Evolutionary conservation across 2,113 vertebrate genomes (phyloP).

Genomic region (Laterallus jamaicensis): DNA sequence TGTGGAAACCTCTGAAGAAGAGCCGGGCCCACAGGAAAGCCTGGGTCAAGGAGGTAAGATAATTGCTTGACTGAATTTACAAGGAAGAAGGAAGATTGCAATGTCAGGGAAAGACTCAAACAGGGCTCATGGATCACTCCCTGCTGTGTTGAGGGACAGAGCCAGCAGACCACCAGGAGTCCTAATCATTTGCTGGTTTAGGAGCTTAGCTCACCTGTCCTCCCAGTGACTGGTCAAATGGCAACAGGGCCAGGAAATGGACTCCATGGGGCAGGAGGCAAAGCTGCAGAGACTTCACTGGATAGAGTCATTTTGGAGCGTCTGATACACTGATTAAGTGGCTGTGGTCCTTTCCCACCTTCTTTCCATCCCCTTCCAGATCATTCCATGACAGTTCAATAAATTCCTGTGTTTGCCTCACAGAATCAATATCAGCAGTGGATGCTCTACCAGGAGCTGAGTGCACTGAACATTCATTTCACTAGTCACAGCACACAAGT

Average conservation of each 20-base stretch:
- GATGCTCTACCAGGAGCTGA: not conserved
- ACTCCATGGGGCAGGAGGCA: not conserved
- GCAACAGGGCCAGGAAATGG: not conserved
- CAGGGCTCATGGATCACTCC: not conserved
- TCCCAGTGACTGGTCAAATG: not conserved
- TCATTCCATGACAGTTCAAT: not conserved
- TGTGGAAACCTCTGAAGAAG: not conserved
- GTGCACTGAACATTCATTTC: not conserved
- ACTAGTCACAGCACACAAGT: not conserved
- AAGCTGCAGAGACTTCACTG: not conserved
- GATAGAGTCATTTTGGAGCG: not conserved
- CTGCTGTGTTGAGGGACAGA: not conserved
- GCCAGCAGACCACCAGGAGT: not conserved
- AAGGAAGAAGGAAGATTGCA: not conserved
- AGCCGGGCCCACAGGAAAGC: not conserved
- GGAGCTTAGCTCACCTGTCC: not conserved
- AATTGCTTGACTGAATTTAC: not conserved
- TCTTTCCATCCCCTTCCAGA: not conserved
- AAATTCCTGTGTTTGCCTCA: not conserved
- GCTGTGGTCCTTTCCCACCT: not conserved
- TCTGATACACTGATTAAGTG: not conserved
- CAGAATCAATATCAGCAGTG: not conserved
- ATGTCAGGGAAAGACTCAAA: not conserved
- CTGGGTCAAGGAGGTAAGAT: not conserved
- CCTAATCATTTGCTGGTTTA: not conserved